A percentile compares a stretch with the other conserved stretches of the same genome.
Evolutionary conservation across 2,113 vertebrate species (phyloP).

Genomic region (Hippopotamus amphibius): DNA sequence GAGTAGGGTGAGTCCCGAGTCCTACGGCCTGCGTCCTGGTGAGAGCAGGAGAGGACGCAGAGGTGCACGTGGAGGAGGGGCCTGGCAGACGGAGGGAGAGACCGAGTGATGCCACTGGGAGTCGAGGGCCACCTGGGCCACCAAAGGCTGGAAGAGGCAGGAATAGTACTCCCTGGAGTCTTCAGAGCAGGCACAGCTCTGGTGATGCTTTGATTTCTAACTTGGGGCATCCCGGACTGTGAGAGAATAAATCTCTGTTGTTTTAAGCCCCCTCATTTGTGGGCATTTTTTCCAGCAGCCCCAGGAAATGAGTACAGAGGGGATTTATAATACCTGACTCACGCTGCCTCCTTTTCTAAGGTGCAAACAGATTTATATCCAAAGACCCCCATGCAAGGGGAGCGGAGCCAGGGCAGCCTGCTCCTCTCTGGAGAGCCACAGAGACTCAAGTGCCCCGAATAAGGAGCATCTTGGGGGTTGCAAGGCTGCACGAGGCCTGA

Average conservation of each 20-base stretch:
- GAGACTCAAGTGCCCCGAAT: background rate
- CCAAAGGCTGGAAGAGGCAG: too few species aligned
- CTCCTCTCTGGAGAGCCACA: background rate
- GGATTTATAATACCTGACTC: background rate
- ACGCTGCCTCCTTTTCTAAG: background rate
- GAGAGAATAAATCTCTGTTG: background rate
- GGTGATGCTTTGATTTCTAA: background rate
- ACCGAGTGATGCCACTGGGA: background rate
- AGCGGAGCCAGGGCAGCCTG: background rate
- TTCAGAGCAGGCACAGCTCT: background rate
- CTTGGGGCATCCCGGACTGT: background rate
- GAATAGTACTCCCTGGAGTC: rapidly evolving
- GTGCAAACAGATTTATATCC: background rate
- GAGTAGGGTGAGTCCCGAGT: background rate
- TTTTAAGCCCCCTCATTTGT: background rate
- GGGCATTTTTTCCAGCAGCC: background rate
- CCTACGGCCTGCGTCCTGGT: background rate
- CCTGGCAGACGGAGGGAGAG: background rate
- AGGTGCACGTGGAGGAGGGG: background rate
- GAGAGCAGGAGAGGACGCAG: background rate
- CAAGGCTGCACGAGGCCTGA: background rate
- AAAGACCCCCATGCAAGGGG: background rate
- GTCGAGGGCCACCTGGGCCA: background rate
- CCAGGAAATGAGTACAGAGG: background rate
- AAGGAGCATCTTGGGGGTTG: background rate